Base-by-base conservation (phyloP, 2,113 vertebrate genomes). In the Narcine bancroftii region DNA sequence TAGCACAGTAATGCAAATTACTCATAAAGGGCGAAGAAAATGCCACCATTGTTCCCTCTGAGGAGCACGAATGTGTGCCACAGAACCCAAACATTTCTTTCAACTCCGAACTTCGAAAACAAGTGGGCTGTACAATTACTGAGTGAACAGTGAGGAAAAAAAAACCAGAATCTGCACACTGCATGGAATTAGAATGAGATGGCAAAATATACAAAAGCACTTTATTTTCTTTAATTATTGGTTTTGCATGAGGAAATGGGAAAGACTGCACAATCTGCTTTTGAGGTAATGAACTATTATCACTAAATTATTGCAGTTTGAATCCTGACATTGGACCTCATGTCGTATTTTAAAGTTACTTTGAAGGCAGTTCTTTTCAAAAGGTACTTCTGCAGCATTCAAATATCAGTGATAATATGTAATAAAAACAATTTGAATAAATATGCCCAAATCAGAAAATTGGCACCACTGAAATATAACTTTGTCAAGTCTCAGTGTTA, bases 1-100 rank as follows among this genome's bases (percentile, higher is more conserved):
- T 91, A 69, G 89, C 63, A 91, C 89, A 91, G 89, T 69, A 45
- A 69, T 91, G 87, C 87, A 69, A 91, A 91, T 91, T 65, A 91
- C 87, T 91, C 89, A 66, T 47, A 91, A 91, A 69, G 89, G 65
- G 89, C 65, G 63, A 69, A 71, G 89, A 91, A 91, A 91, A 91
- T 69, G 63, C n/a, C 63, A 47, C 89, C 63, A 91, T 91, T 66
- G 89, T 66, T 66, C 89, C 63, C 9, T 91, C 89, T 69, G 65
- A 66, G 60, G 89, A 91, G 60, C 63, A 69, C 89, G 24, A 69
- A 91, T 69, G 39, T 47, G 63, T 69, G 89, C 63, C 56, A 56
- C 60, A 42, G 87, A 69, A 91, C 60, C 87, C 60, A 69, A 91
- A 91, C 87, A 45, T 69, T 66, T 91, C 63, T 91, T 91, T 91